Evolutionary conservation across 2,113 vertebrate species (phyloP).

Genomic region (Clarias magur): DNA sequence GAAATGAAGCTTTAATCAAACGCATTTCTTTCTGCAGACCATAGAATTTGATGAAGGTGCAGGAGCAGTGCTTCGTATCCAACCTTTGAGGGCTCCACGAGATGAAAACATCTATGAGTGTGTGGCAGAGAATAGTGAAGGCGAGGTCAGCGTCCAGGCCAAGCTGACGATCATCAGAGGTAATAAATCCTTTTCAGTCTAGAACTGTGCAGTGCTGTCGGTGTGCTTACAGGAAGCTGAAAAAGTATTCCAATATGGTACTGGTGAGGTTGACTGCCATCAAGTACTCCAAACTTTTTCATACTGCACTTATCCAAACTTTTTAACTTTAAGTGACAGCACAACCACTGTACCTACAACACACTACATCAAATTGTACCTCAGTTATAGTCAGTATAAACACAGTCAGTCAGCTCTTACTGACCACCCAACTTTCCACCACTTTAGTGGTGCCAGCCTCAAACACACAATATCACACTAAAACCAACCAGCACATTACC

Average conservation of each 20-base stretch:
- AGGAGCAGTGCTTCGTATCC: constrained; percentile 91
- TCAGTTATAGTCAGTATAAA: no score
- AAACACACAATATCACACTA: no score
- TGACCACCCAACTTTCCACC: no score
- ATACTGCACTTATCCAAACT: no score
- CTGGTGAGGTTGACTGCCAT: no score
- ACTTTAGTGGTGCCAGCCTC: no score
- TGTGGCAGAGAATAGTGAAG: constrained; percentile 87
- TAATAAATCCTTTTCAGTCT: constrained; percentile 57
- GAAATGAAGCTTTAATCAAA: background rate
- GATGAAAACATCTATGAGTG: constrained; percentile 97
- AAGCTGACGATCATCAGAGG: constrained; percentile 97
- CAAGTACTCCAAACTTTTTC: no score
- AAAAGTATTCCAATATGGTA: background rate
- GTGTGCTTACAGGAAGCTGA: background rate
- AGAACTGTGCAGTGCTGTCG: background rate
- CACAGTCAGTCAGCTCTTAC: no score
- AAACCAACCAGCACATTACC: no score
- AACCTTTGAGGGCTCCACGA: constrained; percentile 90
- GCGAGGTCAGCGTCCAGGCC: constrained; percentile 87
- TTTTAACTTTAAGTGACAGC: no score
- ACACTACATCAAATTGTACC: no score
- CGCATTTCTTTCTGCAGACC: constrained; percentile 72
- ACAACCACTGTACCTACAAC: no score
- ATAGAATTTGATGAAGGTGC: constrained; percentile 97